Evolutionary conservation across 2,797 vertebrate genomes (phyloP).

Genomic region (Oryzias dopingdopingensis): DNA sequence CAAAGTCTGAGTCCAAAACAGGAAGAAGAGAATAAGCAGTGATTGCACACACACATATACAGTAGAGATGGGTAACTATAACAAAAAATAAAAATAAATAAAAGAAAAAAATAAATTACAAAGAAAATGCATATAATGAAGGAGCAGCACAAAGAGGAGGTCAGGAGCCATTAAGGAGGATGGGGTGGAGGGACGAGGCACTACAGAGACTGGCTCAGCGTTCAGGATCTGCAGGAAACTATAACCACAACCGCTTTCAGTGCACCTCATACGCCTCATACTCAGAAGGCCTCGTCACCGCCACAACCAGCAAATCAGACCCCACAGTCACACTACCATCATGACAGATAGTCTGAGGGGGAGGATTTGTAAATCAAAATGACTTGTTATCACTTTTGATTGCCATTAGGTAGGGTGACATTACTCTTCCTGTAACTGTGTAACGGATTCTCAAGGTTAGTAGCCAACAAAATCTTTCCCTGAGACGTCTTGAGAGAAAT

Average conservation of each 20-base stretch:
- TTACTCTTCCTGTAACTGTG: constrained; percentile 49
- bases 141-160: constrained; percentile 65
- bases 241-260: constrained; percentile 71
- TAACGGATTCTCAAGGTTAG: constrained; percentile 73
- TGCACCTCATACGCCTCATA: constrained; percentile 67
- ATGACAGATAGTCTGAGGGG: constrained; percentile 23
- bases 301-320: constrained; percentile 43
- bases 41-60: constrained; percentile 81
- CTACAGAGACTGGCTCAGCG: constrained; percentile 81
- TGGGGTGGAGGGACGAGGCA: constrained; percentile 32
- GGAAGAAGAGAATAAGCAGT: constrained; percentile 37
- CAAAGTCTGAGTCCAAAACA: constrained; percentile 40
- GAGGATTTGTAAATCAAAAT: constrained; percentile 21
- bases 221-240: constrained; percentile 84
- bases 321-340: constrained; percentile 59
- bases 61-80: constrained; percentile 78
- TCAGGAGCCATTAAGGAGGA: constrained; percentile 44
- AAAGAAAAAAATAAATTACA: constrained; percentile 68
- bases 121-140: constrained; percentile 54
- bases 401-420: constrained; percentile 31
- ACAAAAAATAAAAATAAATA: constrained; percentile 64
- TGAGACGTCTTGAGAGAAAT: constrained; percentile 65
- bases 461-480: constrained; percentile 69
- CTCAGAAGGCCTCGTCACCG: constrained; percentile 61
- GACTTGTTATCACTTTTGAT: constrained; percentile 15